phyloP scores from a whole-genome alignment of 2,113 vertebrate species.

The Boulengeromyrus knoepffleri region DNA sequence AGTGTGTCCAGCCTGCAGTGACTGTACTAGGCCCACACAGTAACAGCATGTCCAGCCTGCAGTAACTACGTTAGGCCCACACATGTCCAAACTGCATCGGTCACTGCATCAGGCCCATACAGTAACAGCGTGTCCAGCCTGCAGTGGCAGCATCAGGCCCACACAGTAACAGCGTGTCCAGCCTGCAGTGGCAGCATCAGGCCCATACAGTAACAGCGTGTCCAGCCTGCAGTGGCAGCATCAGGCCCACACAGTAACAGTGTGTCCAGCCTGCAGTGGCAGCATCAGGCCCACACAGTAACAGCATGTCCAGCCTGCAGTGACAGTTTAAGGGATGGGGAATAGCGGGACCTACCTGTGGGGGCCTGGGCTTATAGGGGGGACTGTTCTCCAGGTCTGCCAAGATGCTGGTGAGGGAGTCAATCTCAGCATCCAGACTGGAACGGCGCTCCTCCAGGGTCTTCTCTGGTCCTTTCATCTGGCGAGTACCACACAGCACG shows the following conservation, averaged over 20 bases:
- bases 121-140: neutral
- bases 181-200: neutral
- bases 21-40: no score
- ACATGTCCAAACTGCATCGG: neutral
- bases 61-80: neutral
- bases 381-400: slow-evolving; percentile 94
- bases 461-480: slow-evolving; percentile 78
- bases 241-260: neutral
- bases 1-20: neutral
- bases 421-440: slow-evolving; percentile 92
- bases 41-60: no score
- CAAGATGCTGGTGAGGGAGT: slow-evolving; percentile 92
- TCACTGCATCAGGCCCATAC: neutral
- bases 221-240: no score
- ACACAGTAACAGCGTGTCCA: neutral
- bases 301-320: neutral
- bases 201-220: neutral
- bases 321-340: neutral
- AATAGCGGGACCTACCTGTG: slow-evolving; percentile 62
- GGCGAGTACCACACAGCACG: neutral
- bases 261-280: neutral
- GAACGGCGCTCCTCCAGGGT: slow-evolving; percentile 85
- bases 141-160: neutral
- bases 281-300: neutral
- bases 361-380: slow-evolving; percentile 78